These are phyloP conservation scores for Amazonetta brasiliensis DNA, from an alignment of 2,797 vertebrate genomes.

Conservation along the genomic window DNA sequence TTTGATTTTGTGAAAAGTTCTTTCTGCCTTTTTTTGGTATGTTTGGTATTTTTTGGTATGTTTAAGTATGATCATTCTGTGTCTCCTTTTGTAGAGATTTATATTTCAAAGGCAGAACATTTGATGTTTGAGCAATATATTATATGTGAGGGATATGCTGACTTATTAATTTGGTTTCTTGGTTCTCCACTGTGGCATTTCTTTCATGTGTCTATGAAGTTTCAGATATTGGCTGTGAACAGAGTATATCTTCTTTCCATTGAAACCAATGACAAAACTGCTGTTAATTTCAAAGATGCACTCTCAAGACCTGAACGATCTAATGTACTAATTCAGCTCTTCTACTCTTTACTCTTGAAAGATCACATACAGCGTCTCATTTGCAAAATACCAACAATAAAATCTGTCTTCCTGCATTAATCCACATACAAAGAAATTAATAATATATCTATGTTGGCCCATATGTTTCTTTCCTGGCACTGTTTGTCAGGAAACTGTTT, in stretches of 20 bases:
- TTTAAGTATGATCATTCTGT: accelerated
- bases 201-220: neutral
- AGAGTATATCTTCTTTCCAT: accelerated
- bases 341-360: neutral
- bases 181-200: neutral
- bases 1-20: neutral
- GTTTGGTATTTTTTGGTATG: too few relatives aligned
- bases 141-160: neutral
- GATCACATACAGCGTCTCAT: neutral
- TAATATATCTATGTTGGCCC: neutral
- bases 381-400: neutral
- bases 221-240: neutral
- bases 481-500: neutral
- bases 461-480: neutral
- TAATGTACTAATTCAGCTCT: neutral
- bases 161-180: neutral
- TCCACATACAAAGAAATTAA: neutral
- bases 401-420: neutral
- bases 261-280: neutral
- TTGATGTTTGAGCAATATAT: neutral
- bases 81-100: neutral
- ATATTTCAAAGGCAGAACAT: neutral
- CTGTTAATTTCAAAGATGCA: neutral
- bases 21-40: neutral
- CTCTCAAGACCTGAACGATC: neutral